These are phyloP conservation scores for Microctenopoma stevenorrisi DNA, from an alignment of 2,797 vertebrate genomes.

Conservation along the genomic window DNA sequence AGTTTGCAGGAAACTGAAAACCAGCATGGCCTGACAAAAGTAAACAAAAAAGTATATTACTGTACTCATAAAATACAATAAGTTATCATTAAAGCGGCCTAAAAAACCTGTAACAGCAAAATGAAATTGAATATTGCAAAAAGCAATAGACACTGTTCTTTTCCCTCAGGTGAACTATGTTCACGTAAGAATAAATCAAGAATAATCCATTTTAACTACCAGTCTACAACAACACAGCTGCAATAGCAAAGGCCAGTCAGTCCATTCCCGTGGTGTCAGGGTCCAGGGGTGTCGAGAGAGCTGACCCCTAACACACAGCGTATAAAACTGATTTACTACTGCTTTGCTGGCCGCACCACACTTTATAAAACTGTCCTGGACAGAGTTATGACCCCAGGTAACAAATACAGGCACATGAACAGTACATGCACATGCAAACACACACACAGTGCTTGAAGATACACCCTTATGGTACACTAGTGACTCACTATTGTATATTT, in stretches of 20 bases:
- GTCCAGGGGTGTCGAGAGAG: constrained; percentile 79
- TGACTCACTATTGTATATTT: not conserved
- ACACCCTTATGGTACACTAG: not conserved
- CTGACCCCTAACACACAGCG: constrained; percentile 80
- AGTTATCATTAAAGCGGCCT: not conserved
- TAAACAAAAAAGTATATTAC: not conserved
- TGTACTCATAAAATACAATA: not conserved
- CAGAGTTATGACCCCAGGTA: constrained; percentile 78
- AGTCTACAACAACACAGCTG: constrained; percentile 79
- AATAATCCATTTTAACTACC: constrained; percentile 64
- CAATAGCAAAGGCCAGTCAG: constrained; percentile 73
- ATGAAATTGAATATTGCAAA: constrained; percentile 49
- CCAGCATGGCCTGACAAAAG: too few relatives aligned
- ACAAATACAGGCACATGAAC: constrained; percentile 54
- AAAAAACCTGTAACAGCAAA: constrained; percentile 30
- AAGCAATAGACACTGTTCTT: constrained; percentile 27
- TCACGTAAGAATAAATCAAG: constrained; percentile 58
- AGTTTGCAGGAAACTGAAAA: too few relatives aligned
- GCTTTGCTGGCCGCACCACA: constrained; percentile 72
- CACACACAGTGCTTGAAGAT: constrained; percentile 14
- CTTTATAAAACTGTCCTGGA: constrained; percentile 83
- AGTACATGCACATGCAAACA: constrained; percentile 12
- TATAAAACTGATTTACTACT: constrained; percentile 85
- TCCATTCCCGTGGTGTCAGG: constrained; percentile 73
- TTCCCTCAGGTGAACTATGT: constrained; percentile 70